These are phyloP conservation scores for Xestia ashworthii DNA, from an alignment of 2,888 invertebrate species.

Conservation along the genomic window DNA sequence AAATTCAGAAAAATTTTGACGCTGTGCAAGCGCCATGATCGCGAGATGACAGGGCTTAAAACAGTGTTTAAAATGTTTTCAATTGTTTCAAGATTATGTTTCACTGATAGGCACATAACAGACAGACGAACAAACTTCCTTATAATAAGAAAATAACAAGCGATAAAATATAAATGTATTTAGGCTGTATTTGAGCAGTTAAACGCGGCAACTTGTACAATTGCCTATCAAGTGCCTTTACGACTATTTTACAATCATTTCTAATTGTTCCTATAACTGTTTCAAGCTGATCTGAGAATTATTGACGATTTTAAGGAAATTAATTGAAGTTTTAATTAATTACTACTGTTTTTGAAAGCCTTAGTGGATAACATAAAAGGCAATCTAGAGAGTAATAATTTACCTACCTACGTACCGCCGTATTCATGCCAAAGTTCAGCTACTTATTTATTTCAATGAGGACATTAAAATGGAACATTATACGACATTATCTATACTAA, in stretches of 20 bases:
- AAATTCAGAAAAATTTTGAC: too few relatives aligned
- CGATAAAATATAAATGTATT: conserved; percentile 63
- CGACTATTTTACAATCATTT: conserved; percentile 59
- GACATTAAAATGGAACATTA: too few relatives aligned
- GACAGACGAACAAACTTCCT: conserved; percentile 32
- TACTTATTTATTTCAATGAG: too few relatives aligned
- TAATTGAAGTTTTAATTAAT: conserved; percentile 24
- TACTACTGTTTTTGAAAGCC: background rate
- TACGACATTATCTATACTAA: too few relatives aligned
- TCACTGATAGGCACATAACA: background rate
- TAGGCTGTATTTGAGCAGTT: conserved; percentile 52
- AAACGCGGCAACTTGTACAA: conserved; percentile 60
- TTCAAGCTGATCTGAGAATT: conserved; percentile 16
- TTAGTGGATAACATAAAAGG: too few relatives aligned
- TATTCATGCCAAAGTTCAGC: too few relatives aligned
- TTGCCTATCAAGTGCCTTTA: conserved; percentile 62
- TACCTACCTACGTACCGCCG: too few relatives aligned
- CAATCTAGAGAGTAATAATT: too few relatives aligned
- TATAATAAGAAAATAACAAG: conserved; percentile 31
- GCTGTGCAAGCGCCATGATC: too few relatives aligned
- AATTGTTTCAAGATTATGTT: too few relatives aligned
- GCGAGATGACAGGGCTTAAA: too few relatives aligned
- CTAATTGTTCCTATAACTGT: conserved; percentile 53
- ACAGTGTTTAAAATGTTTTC: too few relatives aligned
- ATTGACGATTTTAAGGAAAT: conserved; percentile 28